These are phyloP conservation scores for Calliphora vicina DNA, from an alignment of 1,140 invertebrate species.

Conservation along the genomic window DNA sequence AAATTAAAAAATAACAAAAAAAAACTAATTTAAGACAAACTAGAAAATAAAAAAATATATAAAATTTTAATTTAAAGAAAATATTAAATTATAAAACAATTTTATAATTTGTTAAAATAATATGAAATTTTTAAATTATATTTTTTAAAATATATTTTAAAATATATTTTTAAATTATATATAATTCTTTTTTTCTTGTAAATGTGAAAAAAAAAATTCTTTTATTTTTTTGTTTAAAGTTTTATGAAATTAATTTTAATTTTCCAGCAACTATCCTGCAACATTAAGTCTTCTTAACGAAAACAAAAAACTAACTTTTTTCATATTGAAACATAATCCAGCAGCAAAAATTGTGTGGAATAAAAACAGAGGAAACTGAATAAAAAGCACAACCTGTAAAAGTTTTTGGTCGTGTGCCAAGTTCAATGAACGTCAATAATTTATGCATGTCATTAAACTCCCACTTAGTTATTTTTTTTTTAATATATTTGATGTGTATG, in stretches of 20 bases:
- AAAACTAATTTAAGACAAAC: not conserved
- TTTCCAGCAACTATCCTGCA: not conserved
- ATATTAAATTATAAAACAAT: no score
- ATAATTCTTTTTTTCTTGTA: no score
- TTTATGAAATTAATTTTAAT: not conserved
- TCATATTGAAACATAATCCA: not conserved
- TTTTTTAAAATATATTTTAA: no score
- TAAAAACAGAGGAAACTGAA: not conserved
- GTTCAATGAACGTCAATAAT: slow-evolving; percentile 16
- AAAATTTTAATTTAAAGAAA: not conserved
- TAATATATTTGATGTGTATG: not conserved
- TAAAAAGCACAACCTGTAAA: not conserved
- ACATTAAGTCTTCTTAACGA: not conserved
- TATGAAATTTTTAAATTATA: no score
- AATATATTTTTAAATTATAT: no score
- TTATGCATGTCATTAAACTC: slow-evolving; percentile 9
- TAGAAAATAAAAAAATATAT: not conserved
- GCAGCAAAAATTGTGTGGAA: not conserved
- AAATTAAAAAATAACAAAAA: not conserved
- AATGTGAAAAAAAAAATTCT: no score
- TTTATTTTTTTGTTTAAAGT: not conserved
- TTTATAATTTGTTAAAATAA: no score
- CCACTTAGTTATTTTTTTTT: not conserved
- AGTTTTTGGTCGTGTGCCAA: slow-evolving; percentile 15
- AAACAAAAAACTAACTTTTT: not conserved